phyloP scores from a whole-genome alignment of 1,140 invertebrate species.

The Sarcophaga bullata region DNA sequence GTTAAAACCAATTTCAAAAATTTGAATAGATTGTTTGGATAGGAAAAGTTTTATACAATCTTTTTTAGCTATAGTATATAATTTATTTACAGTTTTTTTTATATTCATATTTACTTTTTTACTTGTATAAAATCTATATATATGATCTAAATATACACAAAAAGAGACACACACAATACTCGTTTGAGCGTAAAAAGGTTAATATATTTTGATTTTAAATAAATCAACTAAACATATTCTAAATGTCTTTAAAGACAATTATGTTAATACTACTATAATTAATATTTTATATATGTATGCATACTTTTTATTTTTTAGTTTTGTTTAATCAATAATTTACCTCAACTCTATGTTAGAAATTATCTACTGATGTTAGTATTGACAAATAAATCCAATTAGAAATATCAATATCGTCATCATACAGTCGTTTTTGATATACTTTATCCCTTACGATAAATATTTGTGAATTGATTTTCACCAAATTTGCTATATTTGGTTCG shows the following conservation, averaged over 20 bases:
- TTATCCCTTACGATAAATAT: too few species aligned
- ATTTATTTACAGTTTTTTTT: slow-evolving; percentile 5
- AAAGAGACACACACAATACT: slow-evolving; percentile 37
- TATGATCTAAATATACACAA: slow-evolving; percentile 28
- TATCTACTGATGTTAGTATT: too few species aligned
- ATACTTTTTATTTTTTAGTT: not conserved
- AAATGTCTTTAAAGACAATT: not conserved
- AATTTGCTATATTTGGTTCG: too few species aligned
- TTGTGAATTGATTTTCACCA: too few species aligned
- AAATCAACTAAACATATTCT: not conserved
- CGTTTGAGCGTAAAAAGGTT: slow-evolving; percentile 41
- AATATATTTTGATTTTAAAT: slow-evolving; percentile 25
- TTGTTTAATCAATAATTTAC: too few species aligned
- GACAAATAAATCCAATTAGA: too few species aligned
- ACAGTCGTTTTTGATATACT: too few species aligned
- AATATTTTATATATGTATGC: not conserved
- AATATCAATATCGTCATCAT: too few species aligned
- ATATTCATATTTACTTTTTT: not conserved
- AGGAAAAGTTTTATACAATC: not conserved
- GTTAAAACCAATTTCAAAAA: not conserved
- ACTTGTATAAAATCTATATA: not conserved
- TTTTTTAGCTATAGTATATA: not conserved
- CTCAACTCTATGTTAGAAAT: too few species aligned
- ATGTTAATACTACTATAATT: not conserved
- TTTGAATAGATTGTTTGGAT: not conserved